Evolutionary conservation across 2,113 vertebrate species (phyloP).

Genomic region (Lonchura striata): DNA sequence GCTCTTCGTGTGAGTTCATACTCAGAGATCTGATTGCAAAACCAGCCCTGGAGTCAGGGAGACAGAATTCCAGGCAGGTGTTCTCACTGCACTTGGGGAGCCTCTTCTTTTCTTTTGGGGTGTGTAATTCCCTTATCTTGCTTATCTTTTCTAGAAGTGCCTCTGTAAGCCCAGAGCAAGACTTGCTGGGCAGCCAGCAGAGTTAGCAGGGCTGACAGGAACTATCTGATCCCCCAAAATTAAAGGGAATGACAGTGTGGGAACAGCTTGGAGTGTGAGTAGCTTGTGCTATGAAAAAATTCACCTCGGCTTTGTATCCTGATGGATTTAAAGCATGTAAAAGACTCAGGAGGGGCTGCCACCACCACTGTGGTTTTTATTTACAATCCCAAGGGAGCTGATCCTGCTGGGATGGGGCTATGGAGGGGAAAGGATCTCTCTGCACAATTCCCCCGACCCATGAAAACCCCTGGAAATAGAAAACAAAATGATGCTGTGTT

Average conservation of each 20-base stretch:
- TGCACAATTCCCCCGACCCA: fast-evolving
- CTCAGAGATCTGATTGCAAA: not conserved
- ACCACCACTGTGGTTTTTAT: fast-evolving
- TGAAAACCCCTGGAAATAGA: not conserved
- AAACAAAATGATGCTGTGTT: not conserved
- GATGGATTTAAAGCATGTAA: not conserved
- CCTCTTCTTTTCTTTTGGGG: not conserved
- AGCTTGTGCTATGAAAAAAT: not conserved
- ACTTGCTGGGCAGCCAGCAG: not conserved
- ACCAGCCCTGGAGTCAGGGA: not conserved
- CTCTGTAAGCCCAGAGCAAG: not conserved
- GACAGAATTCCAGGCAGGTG: not conserved
- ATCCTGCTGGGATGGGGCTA: not conserved
- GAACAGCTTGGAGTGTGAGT: not conserved
- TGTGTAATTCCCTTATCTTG: not conserved
- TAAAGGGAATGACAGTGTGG: not conserved
- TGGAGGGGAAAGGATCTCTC: not conserved
- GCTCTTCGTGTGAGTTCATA: not conserved
- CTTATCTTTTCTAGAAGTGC: not conserved
- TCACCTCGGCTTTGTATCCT: not conserved
- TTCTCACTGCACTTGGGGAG: not conserved
- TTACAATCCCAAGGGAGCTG: not conserved
- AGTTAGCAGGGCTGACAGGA: not conserved
- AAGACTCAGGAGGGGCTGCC: not conserved
- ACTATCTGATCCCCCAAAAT: not conserved